Conservation (phyloP, 1,140 invertebrate species). For the Drosophila azteca region DNA sequence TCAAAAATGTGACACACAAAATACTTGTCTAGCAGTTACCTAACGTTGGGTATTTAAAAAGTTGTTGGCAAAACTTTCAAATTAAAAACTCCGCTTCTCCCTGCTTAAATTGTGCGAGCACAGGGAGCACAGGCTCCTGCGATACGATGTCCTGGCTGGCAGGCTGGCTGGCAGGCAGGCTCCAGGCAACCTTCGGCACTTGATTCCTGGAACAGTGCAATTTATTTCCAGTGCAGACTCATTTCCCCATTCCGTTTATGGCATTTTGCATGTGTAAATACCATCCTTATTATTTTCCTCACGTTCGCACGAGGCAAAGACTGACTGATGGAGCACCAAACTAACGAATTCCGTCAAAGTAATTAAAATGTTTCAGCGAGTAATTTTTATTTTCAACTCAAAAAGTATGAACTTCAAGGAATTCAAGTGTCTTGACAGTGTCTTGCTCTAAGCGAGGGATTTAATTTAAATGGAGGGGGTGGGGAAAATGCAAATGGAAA, state of each 20-base stretch:
- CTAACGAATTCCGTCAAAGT: conserved; percentile 49
- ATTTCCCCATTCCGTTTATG: conserved; percentile 26
- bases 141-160: not conserved
- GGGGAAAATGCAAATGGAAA: conserved; percentile 40
- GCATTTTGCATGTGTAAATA: conserved; percentile 60
- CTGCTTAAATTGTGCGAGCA: conserved; percentile 61
- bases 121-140: conserved; percentile 6
- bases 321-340: conserved; percentile 39
- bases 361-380: conserved; percentile 41
- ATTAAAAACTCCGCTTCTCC: conserved; percentile 51
- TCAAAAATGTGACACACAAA: conserved; percentile 52
- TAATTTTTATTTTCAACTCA: conserved; percentile 17
- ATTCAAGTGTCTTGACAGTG: no score
- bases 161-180: not conserved
- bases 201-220: conserved; percentile 24
- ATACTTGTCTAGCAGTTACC: conserved; percentile 45
- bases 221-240: conserved; percentile 3
- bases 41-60: conserved; percentile 70
- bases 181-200: conserved; percentile 26
- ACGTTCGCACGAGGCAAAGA: conserved; percentile 10
- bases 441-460: no score
- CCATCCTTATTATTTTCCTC: conserved; percentile 34
- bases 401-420: not conserved
- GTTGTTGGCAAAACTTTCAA: conserved; percentile 73
- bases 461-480: no score